Evolutionary conservation across 35 echinoderm and acorn worm species (phyloP), one percentile per base, ranked within the genome.

Genomic region (Patiria miniata): DNA sequence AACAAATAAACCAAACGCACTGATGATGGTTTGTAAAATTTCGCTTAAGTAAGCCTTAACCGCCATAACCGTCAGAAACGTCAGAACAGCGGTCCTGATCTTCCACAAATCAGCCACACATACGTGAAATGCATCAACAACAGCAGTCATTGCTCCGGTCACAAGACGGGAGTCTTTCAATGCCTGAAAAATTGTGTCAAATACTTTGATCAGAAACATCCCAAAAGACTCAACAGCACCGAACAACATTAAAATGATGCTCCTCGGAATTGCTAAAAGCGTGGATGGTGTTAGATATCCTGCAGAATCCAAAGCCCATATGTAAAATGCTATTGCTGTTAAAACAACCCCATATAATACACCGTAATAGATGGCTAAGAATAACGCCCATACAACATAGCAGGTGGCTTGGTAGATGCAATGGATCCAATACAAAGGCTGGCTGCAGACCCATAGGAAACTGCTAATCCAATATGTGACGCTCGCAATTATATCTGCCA

Each of bases 401-500:
- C 29, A 73, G 65, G 21, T 73, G 21, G 65, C 29, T 30, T 73
- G 19, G 9, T 32, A 73, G 65, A 73, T 36, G 65, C 29, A 22
- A 1, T 14, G 22, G 65, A 73, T 9, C 26, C 21, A 73, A 73
- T 73, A 73, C 8, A 73, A 26, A 32, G 65, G 65, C 65, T 73
- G 65, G 26, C 65, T 73, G 65, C 65, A 73, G 2, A n/a, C 14
- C 65, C 65, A 73, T 14, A 73, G 65, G 26, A 73, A 22, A 73
- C 26, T 73, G 65, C 29, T 30, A 10, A 73, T 23, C 7, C 65
- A 73, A 23, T 73, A 23, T 14, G 34, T 28, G 8, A 73, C 29
- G 14, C 26, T 73, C 29, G 23, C 18, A 73, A 73, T 73, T 23
- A 73, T 30, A 73, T 26, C 22, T 1, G 21, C 2, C 29, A 77